These are phyloP conservation scores for Drosophila meridiana DNA, from an alignment of 2,888 invertebrate genomes.

Conservation along the genomic window DNA sequence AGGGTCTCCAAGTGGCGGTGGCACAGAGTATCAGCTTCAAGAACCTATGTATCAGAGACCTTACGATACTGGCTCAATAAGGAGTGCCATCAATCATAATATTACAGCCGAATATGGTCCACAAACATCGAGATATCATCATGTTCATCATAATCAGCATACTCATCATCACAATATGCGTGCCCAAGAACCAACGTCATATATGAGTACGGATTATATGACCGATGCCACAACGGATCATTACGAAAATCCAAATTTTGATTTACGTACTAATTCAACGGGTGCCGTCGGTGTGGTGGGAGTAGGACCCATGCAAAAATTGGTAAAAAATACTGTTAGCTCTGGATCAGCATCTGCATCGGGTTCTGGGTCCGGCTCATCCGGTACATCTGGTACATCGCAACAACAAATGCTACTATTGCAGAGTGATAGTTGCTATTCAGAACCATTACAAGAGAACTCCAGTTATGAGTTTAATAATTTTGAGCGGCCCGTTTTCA, in stretches of 20 bases:
- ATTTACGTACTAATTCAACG: constrained; percentile 61
- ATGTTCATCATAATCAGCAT: constrained; percentile 13
- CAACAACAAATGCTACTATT: constrained; percentile 79
- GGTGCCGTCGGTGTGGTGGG: constrained; percentile 20
- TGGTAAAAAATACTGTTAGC: constrained; percentile 57
- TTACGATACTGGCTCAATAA: constrained; percentile 84
- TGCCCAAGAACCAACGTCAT: constrained; percentile 40
- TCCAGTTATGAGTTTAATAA: constrained; percentile 86
- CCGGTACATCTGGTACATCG: constrained; percentile 67
- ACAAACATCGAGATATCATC: constrained; percentile 40
- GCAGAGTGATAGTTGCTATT: constrained; percentile 84
- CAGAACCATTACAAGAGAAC: constrained; percentile 82
- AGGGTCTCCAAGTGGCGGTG: constrained; percentile 36
- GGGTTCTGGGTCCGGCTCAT: constrained; percentile 57
- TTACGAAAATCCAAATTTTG: constrained; percentile 85
- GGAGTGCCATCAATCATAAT: constrained; percentile 68
- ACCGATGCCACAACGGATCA: constrained; percentile 83
- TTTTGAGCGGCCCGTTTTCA: constrained; percentile 87
- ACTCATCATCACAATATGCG: constrained; percentile 43
- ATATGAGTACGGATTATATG: constrained; percentile 72
- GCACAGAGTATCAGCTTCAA: constrained; percentile 76
- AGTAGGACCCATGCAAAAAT: constrained; percentile 50
- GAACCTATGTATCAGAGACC: constrained; percentile 83
- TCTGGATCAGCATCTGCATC: constrained; percentile 65
- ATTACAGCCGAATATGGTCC: constrained; percentile 51